Evolutionary conservation across 2,888 invertebrate genomes (phyloP), one percentile per base, ranked within the genome.

Genomic region (Metalampra italica): DNA sequence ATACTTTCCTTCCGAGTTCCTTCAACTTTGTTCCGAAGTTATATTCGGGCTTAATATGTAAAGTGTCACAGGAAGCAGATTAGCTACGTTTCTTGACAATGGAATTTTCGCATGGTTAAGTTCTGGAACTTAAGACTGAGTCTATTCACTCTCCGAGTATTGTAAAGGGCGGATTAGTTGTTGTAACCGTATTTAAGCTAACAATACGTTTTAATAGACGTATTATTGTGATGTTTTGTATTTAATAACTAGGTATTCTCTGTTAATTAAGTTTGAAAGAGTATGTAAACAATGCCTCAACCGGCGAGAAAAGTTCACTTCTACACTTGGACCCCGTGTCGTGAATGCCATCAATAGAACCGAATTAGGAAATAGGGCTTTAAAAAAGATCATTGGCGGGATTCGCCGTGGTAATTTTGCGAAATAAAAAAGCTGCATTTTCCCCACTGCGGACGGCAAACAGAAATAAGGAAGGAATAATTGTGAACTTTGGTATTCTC

Each of bases 61-160:
- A 76, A 79, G 76, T 71, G 75, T 76, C 70, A 75, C 66, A 43
- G 61, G 58, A 55, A 37, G 51, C 59, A 71, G 76, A 79, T 80
- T 76, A 80, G 67, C 70, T 55, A 64, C 65, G 62, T 66, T 71
- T 67, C 71, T 73, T 68, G 64, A 62, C 60, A 71, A 54, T 56
- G 51, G 51, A 53, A 57, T 48, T 53, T 45, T 37, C 45, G 38
- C 29, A 37, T 45, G 45, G 45, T 45, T 45, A 34, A 29, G 29
- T 45, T 45, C 12, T 29, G 41, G 41, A 42, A 42, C 41, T 42
- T 29, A 7, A 29, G n/a, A 42, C 41, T 13, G 39, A 13, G 40
- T 41, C 49, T 49, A 49, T 49, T 45, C 45, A 49, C 45, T 41
- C 36, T 40, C 30, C 32, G 40, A 29, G 43, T 44, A 38, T 49